Evolutionary conservation across 2,888 invertebrate genomes (phyloP).

Genomic region (Cheilosia vernalis): DNA sequence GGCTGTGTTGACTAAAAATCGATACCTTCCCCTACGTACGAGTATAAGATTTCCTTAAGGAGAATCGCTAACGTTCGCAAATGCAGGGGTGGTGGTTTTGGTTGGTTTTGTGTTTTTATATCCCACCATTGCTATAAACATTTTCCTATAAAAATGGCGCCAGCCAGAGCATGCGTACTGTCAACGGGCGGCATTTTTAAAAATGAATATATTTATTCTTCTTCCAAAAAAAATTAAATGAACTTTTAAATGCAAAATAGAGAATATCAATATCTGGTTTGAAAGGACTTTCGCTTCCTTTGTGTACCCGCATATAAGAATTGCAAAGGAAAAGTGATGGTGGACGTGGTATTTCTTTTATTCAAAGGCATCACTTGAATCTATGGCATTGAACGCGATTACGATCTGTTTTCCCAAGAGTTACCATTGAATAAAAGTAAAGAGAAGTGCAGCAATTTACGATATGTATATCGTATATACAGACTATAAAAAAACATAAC

Average conservation of each 20-base stretch:
- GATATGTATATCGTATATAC: too few species aligned
- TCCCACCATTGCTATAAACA: constrained; percentile 40
- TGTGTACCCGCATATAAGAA: background rate
- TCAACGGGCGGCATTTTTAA: constrained; percentile 39
- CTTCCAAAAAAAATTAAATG: background rate
- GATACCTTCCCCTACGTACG: constrained; percentile 68
- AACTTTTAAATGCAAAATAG: background rate
- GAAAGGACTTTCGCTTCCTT: background rate
- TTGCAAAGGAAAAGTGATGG: too few species aligned
- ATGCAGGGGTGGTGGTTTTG: constrained; percentile 40
- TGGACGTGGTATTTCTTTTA: too few species aligned
- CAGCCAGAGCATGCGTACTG: constrained; percentile 46
- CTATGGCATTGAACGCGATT: background rate
- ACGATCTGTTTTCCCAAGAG: too few species aligned
- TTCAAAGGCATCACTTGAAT: background rate
- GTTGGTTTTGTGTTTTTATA: constrained; percentile 34
- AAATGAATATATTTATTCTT: constrained; percentile 20
- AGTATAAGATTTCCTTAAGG: constrained; percentile 66
- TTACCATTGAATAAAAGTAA: too few species aligned
- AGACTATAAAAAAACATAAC: too few species aligned
- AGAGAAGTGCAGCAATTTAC: too few species aligned
- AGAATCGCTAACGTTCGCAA: constrained; percentile 51
- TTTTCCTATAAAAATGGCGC: constrained; percentile 46
- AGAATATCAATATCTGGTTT: background rate
- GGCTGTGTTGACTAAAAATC: constrained; percentile 71